Percentiles rank a stretch among this genome's conserved stretches.
Evolutionary conservation across 2,113 vertebrate species (phyloP).

Genomic region (Porphyrio hochstetteri): DNA sequence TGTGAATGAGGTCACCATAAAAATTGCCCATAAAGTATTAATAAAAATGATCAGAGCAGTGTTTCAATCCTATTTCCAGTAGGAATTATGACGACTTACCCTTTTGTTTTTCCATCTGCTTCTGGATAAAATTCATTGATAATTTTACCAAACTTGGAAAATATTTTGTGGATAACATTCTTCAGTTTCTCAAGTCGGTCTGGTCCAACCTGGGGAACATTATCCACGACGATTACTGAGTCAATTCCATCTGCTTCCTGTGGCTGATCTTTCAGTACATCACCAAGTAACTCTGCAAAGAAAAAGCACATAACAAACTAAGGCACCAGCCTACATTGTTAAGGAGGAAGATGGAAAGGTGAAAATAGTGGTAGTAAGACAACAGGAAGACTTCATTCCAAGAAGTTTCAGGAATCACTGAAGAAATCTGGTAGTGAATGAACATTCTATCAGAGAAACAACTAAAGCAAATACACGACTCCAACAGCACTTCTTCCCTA

Average conservation of each 20-base stretch:
- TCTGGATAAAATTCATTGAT: slow-evolving; percentile 96
- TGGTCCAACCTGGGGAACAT: slow-evolving; percentile 93
- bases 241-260: slow-evolving; percentile 96
- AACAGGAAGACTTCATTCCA: background rate
- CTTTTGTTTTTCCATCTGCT: slow-evolving; percentile 91
- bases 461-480: background rate
- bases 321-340: background rate
- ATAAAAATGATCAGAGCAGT: background rate
- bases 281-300: slow-evolving; percentile 81
- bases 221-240: slow-evolving; percentile 94
- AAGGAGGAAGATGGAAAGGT: background rate
- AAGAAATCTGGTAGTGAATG: background rate
- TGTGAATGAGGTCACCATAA: background rate
- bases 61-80: background rate
- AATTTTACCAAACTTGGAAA: slow-evolving; percentile 98
- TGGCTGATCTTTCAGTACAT: slow-evolving; percentile 88
- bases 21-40: background rate
- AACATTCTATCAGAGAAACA: background rate
- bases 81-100: slow-evolving; percentile 73
- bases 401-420: background rate
- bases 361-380: background rate
- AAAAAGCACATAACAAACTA: background rate
- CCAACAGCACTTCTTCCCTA: background rate
- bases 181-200: slow-evolving; percentile 95
- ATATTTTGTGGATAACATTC: slow-evolving; percentile 98